Evolutionary conservation across 2,797 vertebrate genomes (phyloP).

Genomic region (Natrix natrix): DNA sequence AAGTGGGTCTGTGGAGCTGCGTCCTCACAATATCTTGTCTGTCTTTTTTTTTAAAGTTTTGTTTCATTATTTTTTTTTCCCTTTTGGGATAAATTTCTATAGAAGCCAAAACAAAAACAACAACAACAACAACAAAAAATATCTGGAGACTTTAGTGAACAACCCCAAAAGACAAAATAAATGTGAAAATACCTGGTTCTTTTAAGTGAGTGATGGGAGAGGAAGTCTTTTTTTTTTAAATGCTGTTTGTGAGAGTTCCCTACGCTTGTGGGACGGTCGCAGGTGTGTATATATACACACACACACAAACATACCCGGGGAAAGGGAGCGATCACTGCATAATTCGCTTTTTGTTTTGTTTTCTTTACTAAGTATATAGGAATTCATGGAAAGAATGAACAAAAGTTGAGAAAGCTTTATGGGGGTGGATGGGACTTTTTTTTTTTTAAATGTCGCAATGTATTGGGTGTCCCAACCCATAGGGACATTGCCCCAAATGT

Average conservation of each 20-base stretch:
- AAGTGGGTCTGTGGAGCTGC: background rate
- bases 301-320: background rate
- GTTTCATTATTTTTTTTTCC: constrained; percentile 8
- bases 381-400: background rate
- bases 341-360: background rate
- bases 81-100: constrained; percentile 39
- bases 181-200: constrained; percentile 40
- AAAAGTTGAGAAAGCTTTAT: background rate
- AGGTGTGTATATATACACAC: background rate
- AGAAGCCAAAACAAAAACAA: constrained; percentile 32
- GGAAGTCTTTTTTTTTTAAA: background rate
- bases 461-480: no score
- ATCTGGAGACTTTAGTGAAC: constrained; percentile 29
- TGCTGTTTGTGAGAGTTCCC: no score
- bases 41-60: constrained; percentile 16
- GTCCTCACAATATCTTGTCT: background rate
- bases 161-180: constrained; percentile 31
- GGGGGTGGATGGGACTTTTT: background rate
- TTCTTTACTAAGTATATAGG: background rate
- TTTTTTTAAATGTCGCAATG: background rate
- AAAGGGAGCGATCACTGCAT: background rate
- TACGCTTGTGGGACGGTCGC: background rate
- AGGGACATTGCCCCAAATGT: background rate
- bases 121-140: background rate
- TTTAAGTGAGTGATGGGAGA: constrained; percentile 8